These are phyloP conservation scores for Drosophila peninsularis DNA, from an alignment of 2,888 invertebrate species.

Conservation along the genomic window DNA sequence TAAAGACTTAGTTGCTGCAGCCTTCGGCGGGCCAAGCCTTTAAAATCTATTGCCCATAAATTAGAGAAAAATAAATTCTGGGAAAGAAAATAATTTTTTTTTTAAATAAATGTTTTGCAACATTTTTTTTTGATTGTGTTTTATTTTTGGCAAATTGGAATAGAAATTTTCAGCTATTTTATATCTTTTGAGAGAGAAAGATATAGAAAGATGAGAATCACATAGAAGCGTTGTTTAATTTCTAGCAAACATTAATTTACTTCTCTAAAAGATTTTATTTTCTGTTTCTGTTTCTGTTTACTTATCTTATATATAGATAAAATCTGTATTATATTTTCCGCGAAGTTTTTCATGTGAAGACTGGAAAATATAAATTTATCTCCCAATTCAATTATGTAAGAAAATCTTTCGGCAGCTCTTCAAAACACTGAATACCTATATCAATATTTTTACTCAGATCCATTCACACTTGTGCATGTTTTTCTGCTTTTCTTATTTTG, in stretches of 20 bases:
- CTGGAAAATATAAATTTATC: neutral
- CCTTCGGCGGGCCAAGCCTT: neutral
- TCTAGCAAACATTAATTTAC: neutral
- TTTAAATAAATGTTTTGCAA: neutral
- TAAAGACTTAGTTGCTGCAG: neutral
- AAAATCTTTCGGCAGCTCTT: conserved; percentile 14
- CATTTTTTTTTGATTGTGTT: neutral
- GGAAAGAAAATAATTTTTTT: neutral
- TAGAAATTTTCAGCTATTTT: neutral
- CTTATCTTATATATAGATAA: too few relatives aligned
- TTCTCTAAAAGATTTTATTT: too few relatives aligned
- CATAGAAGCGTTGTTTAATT: neutral
- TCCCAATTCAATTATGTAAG: neutral
- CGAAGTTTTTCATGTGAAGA: neutral
- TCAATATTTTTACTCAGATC: conserved; percentile 26
- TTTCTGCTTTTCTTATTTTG: neutral
- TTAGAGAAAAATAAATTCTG: neutral
- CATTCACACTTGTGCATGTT: conserved; percentile 3
- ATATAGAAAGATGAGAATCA: neutral
- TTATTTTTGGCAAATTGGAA: neutral
- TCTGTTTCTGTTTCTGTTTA: too few relatives aligned
- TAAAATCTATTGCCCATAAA: neutral
- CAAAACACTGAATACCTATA: neutral
- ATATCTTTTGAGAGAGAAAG: too few relatives aligned
- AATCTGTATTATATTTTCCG: neutral